These are phyloP conservation scores for Rhingia campestris DNA, from an alignment of 2,888 invertebrate genomes.

Conservation along the genomic window DNA sequence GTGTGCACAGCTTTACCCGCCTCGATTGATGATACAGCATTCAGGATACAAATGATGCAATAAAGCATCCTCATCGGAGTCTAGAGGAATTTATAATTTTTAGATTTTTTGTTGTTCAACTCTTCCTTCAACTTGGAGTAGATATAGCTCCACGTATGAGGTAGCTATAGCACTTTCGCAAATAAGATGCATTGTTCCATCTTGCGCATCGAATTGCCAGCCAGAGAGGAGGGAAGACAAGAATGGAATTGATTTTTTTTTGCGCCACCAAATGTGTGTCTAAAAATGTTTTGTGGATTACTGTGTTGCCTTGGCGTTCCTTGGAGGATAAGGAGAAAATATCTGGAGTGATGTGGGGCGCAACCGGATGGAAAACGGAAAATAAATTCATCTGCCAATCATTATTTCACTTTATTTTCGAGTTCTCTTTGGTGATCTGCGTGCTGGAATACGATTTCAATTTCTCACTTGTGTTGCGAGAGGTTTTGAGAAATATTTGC, in stretches of 20 bases:
- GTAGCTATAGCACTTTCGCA: constrained; percentile 29
- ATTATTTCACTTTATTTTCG: constrained; percentile 63
- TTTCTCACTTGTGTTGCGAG: constrained; percentile 54
- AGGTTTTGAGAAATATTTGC: constrained; percentile 30
- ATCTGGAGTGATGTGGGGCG: constrained; percentile 59
- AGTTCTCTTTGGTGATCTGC: constrained; percentile 22
- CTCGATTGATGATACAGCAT: constrained; percentile 55
- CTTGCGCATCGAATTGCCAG: constrained; percentile 46
- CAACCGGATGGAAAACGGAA: constrained; percentile 73
- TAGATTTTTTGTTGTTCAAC: background rate
- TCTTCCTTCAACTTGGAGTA: background rate
- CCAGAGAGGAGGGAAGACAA: constrained; percentile 25
- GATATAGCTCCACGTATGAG: constrained; percentile 1
- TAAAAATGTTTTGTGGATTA: constrained; percentile 43
- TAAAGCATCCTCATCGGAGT: constrained; percentile 38
- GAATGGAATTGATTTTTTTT: constrained; percentile 66
- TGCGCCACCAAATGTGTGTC: constrained; percentile 23
- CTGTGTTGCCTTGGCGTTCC: constrained; percentile 33
- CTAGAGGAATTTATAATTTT: constrained; percentile 20
- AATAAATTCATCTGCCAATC: constrained; percentile 73
- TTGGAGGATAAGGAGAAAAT: constrained; percentile 60
- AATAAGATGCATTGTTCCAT: constrained; percentile 68
- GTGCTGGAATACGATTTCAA: constrained; percentile 60
- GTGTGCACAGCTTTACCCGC: constrained; percentile 20
- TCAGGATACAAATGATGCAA: constrained; percentile 53